A percentile compares a stretch with the other conserved stretches of the same genome.
Conservation (phyloP, 1,140 invertebrate species). For the Drosophila takahashii region DNA sequence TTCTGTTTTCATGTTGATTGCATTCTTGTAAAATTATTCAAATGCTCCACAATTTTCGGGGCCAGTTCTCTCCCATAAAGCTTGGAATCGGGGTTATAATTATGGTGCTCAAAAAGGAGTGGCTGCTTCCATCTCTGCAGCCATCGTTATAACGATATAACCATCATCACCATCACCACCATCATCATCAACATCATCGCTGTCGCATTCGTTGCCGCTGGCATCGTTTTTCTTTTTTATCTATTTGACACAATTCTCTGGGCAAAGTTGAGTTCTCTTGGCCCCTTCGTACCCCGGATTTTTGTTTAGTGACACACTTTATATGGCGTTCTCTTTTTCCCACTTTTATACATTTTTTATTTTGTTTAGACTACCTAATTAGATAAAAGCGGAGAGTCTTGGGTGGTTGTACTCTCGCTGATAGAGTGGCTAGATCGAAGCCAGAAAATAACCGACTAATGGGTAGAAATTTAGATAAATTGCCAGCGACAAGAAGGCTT, state of each 20-base stretch:
- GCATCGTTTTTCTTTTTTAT: constrained; percentile 72
- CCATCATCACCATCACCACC: constrained; percentile 12
- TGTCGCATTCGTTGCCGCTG: constrained; percentile 31
- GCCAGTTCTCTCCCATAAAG: constrained; percentile 64
- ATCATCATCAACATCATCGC: constrained; percentile 1
- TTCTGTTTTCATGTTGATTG: constrained; percentile 63
- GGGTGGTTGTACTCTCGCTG: constrained; percentile 22
- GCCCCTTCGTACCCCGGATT: constrained; percentile 41
- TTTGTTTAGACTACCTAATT: constrained; percentile 76
- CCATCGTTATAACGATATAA: constrained; percentile 19
- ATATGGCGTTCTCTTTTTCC: constrained; percentile 58
- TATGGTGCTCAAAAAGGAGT: constrained; percentile 66
- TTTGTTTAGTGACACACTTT: constrained; percentile 82
- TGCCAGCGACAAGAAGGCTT: constrained; percentile 35
- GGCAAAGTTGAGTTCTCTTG: constrained; percentile 67
- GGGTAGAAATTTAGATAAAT: constrained; percentile 37
- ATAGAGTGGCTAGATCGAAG: constrained; percentile 33
- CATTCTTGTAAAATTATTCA: constrained; percentile 80
- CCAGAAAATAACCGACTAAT: constrained; percentile 9
- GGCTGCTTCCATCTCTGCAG: constrained; percentile 39
- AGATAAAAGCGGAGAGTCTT: constrained; percentile 57
- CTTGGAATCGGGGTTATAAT: constrained; percentile 78
- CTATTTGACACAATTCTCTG: constrained; percentile 81
- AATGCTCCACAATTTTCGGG: constrained; percentile 80
- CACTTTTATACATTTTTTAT: constrained; percentile 10